Base-by-base conservation (phyloP, 2,888 invertebrate species). In the Tyria jacobaeae region DNA sequence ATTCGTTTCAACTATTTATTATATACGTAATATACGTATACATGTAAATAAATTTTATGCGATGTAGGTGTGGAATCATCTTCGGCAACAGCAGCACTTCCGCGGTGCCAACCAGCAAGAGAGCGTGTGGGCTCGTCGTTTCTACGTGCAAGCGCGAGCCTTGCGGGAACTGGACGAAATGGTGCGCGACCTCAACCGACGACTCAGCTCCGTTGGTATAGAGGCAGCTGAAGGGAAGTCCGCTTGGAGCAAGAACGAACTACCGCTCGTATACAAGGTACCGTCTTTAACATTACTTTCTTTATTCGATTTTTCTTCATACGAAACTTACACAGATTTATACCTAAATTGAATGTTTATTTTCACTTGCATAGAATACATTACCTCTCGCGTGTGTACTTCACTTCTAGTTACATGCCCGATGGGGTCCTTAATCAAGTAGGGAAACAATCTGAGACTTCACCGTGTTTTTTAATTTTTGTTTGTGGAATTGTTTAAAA, bases 101-200 rank as follows among this genome's bases (percentile, higher is more conserved):
- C 89, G 85, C 44, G 85, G 41, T 5, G 79, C 84, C 5, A 86
- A 89, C 12, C 84, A 83, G 70, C 82, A 88, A 15, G 96, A 96
- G 78, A 85, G 83, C 31, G 78, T 88, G 0, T 98, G 98, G 98
- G 96, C 97, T 2, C 90, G 91, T 0, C 92, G 95, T 3, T 95
- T 96, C 85, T 96, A 95, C 84, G 94, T 98, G 34, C 97, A 97
- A 78, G 84, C 96, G 49, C 95, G 95, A n/a, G 95, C 96, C 0
- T 86, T 98, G 57, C 94, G 94, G 7, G 98, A 98, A 81, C 95
- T 97, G 84, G 94, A 96, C 75, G 94, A 96, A 27, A 85, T 98
- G 61, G 95, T 97, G 1, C 87, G 91, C 0, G 98, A 99, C 72
- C 87, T 99, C 49, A 95, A 94, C 15, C 64, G 78, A 25, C 94